phyloP scores from a whole-genome alignment of 2,113 vertebrate genomes.

The Tauraco erythrolophus region DNA sequence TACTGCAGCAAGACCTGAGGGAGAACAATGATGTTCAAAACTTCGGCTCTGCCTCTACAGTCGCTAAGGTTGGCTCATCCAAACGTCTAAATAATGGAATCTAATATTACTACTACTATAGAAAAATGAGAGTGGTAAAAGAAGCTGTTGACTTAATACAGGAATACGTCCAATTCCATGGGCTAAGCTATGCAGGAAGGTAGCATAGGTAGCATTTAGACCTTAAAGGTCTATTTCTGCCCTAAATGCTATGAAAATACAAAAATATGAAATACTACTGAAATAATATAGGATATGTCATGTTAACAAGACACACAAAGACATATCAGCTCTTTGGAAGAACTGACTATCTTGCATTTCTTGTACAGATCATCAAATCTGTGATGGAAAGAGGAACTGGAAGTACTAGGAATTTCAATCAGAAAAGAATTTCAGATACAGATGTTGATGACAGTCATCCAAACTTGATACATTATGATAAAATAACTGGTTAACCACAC shows the following conservation, averaged over 20 bases:
- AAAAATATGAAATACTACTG: neutral
- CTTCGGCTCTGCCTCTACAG: neutral
- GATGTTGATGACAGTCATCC: neutral
- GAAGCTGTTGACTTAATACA: neutral
- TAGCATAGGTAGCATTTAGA: neutral
- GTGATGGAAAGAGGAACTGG: neutral
- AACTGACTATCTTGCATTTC: neutral
- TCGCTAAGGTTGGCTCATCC: neutral
- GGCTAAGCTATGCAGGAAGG: neutral
- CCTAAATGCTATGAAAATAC: neutral
- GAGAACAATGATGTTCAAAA: fast-evolving
- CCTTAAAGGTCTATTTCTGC: neutral
- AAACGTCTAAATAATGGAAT: neutral
- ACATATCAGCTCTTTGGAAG: neutral
- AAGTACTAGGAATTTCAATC: neutral
- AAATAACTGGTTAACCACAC: neutral
- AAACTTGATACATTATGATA: neutral
- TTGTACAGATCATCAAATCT: neutral
- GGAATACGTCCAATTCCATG: neutral
- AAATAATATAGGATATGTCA: neutral
- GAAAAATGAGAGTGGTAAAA: neutral
- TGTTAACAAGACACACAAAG: neutral
- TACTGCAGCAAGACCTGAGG: neutral
- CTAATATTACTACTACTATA: neutral
- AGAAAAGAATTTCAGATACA: neutral